Base-by-base conservation (phyloP, 1,140 invertebrate species). In the Agraylea sexmaculata region DNA sequence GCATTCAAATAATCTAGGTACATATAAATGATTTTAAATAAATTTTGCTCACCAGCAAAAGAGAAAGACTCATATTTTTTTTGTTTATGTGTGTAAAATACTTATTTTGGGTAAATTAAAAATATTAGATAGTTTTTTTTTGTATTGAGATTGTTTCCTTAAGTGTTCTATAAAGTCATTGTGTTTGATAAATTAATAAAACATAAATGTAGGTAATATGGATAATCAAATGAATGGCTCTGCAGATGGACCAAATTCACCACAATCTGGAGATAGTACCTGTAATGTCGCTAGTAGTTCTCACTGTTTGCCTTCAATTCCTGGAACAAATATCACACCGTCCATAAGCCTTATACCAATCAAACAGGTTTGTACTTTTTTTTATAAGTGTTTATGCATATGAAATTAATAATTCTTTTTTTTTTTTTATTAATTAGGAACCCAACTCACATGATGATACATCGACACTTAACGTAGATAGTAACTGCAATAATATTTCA, bases 321-420 rank as follows among this genome's bases (percentile, higher is more conserved):
- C 46, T 50, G 52, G 42, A 53, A 43, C 64, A 39, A 75, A 66
- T 55, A 83, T 85, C 50, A 86, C 81, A 46, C 83, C 83, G 6
- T 85, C 83, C 12, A 85, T 86, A 45, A 85, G 81, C 13, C 60
- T 86, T n/a, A 87, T 87, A 64, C 83, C 82, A 32, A 86, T 86
- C 43, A 86, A 87, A 59, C 83, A 86, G 67, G 83, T 71, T 53
- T 52, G 51, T 47, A 38, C 6, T 22, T 19, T 33, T 45, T 4
- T 35, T n/a, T 45, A 18, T 20, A 2, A 22, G 12, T 37, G 3
- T 20, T 17, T 17, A 20, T 20, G 22, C 12, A 36, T n/a, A n/a
- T n/a, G n/a, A n/a, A 12, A n/a, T 16, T 21, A 38, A 30, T 16
- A 23, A 36, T 36, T 19, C 3, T 36, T 27, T 42, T 17, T 42